Evolutionary conservation across 1,140 invertebrate species (phyloP).

Genomic region (Zaprionus vittiger): DNA sequence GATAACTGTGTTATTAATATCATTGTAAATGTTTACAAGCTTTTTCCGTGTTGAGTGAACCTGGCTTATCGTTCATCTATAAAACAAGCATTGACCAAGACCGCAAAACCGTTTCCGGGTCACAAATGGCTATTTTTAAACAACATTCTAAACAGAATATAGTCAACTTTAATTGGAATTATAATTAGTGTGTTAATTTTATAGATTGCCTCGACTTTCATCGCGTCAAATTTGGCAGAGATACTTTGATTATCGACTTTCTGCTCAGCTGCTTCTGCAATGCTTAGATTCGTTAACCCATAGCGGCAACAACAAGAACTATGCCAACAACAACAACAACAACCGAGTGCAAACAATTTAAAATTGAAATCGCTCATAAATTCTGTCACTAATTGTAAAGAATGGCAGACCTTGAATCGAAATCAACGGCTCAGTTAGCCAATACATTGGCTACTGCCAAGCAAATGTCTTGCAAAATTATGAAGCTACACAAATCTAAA

Average conservation of each 20-base stretch:
- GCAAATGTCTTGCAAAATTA: slow-evolving; percentile 71
- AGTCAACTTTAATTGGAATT: not conserved
- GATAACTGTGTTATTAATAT: not conserved
- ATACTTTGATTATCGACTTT: not conserved
- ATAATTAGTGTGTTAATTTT: not conserved
- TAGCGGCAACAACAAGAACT: slow-evolving; percentile 19
- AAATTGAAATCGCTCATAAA: slow-evolving; percentile 82
- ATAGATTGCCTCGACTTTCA: not conserved
- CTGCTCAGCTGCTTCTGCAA: slow-evolving; percentile 19
- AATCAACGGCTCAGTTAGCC: slow-evolving; percentile 60
- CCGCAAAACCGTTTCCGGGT: not conserved
- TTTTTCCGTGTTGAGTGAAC: not conserved
- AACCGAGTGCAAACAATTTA: slow-evolving; percentile 56
- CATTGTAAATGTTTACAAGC: not conserved
- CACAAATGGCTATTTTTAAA: not conserved
- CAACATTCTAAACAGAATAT: not conserved
- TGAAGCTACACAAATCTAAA: slow-evolving; percentile 72
- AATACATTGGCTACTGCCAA: slow-evolving; percentile 64
- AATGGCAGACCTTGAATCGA: slow-evolving; percentile 77
- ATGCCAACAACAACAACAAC: slow-evolving; percentile 13
- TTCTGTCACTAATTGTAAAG: slow-evolving; percentile 79
- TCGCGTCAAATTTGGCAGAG: not conserved
- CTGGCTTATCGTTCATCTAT: not conserved
- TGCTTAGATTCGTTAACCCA: slow-evolving; percentile 65
- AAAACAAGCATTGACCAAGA: not conserved